These are phyloP conservation scores for Borostomias antarcticus DNA, from an alignment of 2,797 vertebrate species.

Conservation along the genomic window DNA sequence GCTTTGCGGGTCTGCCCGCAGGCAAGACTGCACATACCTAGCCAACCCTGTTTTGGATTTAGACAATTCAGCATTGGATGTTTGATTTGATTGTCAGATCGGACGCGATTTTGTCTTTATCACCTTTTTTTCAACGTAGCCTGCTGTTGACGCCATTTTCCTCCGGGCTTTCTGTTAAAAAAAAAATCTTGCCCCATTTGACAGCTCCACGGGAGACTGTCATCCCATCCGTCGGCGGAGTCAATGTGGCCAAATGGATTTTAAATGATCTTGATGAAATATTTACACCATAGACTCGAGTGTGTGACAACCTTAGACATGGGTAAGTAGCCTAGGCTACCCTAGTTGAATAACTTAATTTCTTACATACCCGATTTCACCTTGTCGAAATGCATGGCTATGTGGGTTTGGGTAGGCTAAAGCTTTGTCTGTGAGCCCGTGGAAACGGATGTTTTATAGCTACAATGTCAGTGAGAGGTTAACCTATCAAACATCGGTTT, in stretches of 20 bases:
- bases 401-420: constrained; percentile 49
- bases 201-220: constrained; percentile 80
- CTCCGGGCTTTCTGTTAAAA: constrained; percentile 70
- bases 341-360: constrained; percentile 52
- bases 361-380: constrained; percentile 64
- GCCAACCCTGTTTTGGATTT: constrained; percentile 37
- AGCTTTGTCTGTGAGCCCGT: too few species aligned
- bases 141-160: constrained; percentile 81
- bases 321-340: constrained; percentile 74
- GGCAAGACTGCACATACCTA: constrained; percentile 21
- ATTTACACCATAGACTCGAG: constrained; percentile 66
- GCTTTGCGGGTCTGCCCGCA: constrained; percentile 44
- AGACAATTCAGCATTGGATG: background rate
- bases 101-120: constrained; percentile 61
- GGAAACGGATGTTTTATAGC: background rate
- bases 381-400: constrained; percentile 51
- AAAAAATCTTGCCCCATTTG: constrained; percentile 65
- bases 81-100: constrained; percentile 57
- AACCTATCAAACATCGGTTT: background rate
- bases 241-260: constrained; percentile 79
- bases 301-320: constrained; percentile 79
- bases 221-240: constrained; percentile 68
- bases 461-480: background rate
- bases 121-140: constrained; percentile 47
- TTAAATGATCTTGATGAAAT: constrained; percentile 76